A percentile compares a stretch with the other conserved stretches of the same genome.
phyloP scores from a whole-genome alignment of 1,140 invertebrate genomes.

The Brachionus calyciflorus region DNA sequence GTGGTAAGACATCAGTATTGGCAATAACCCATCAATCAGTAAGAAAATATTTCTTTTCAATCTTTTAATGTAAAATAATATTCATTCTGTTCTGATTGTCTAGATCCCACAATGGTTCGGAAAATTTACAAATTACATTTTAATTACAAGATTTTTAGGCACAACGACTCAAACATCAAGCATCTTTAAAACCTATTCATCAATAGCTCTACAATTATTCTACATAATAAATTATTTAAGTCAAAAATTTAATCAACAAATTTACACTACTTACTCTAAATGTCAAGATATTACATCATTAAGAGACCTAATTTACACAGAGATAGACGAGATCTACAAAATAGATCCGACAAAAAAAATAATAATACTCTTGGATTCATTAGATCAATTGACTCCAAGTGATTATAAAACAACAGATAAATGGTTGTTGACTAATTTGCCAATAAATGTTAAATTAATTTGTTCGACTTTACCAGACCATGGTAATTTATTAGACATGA shows the following conservation, averaged over 20 bases:
- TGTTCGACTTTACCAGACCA: slow-evolving; percentile 63
- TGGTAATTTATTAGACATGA: slow-evolving; percentile 52
- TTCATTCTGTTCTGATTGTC: too few relatives aligned
- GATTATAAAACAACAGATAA: slow-evolving; percentile 52
- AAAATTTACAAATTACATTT: slow-evolving; percentile 47
- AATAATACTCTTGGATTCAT: slow-evolving; percentile 56
- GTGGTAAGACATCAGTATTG: slow-evolving; percentile 91
- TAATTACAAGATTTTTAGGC: slow-evolving; percentile 54
- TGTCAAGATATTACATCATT: background rate
- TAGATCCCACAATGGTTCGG: slow-evolving; percentile 29
- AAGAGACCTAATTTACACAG: background rate
- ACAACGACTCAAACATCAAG: slow-evolving; percentile 51
- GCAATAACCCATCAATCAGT: slow-evolving; percentile 53
- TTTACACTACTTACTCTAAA: background rate
- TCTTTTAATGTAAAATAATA: too few relatives aligned
- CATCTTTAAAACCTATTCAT: slow-evolving; percentile 27
- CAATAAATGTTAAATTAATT: slow-evolving; percentile 67
- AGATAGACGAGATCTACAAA: background rate
- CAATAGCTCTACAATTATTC: slow-evolving; percentile 14
- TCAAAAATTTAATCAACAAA: background rate
- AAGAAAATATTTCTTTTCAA: too few relatives aligned
- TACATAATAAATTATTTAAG: background rate
- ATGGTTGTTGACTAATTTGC: slow-evolving; percentile 55
- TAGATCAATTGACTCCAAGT: slow-evolving; percentile 54
- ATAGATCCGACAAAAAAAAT: slow-evolving; percentile 31